A percentile compares a stretch with the other conserved stretches of the same genome.
These are phyloP conservation scores for Delphinus delphis DNA, from an alignment of 2,113 vertebrate genomes.

Conservation along the genomic window DNA sequence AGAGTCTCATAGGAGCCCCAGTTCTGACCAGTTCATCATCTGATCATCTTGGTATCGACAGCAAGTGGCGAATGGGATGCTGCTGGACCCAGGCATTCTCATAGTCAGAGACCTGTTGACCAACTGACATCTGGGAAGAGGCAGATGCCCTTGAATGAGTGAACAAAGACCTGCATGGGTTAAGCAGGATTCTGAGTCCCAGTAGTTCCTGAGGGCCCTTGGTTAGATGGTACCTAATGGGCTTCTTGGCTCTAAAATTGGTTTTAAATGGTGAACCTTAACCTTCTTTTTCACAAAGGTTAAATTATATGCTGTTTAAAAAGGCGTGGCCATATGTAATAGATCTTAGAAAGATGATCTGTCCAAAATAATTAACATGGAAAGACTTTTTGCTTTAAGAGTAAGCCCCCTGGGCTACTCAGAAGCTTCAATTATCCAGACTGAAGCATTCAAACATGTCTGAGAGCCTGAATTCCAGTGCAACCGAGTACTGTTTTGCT, in stretches of 20 bases:
- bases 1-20: not conserved
- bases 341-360: not conserved
- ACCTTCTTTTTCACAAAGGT: not conserved
- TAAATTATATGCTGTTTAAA: not conserved
- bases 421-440: not conserved
- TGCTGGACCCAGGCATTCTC: not conserved
- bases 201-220: not conserved
- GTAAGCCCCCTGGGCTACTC: not conserved
- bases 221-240: not conserved
- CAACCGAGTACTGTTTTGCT: not conserved
- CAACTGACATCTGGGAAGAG: not conserved
- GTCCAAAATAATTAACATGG: not conserved
- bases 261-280: not conserved
- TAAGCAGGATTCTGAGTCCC: not conserved
- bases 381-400: not conserved
- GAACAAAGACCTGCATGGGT: too few relatives aligned
- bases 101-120: not conserved
- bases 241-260: not conserved
- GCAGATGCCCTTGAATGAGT: not conserved
- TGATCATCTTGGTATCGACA: too few relatives aligned
- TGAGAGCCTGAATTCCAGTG: not conserved
- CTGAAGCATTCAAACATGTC: not conserved
- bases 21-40: not conserved
- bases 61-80: accelerated
- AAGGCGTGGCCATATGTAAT: not conserved